phyloP scores from a whole-genome alignment of 2,888 invertebrate genomes.

The Heliothis peltigera region DNA sequence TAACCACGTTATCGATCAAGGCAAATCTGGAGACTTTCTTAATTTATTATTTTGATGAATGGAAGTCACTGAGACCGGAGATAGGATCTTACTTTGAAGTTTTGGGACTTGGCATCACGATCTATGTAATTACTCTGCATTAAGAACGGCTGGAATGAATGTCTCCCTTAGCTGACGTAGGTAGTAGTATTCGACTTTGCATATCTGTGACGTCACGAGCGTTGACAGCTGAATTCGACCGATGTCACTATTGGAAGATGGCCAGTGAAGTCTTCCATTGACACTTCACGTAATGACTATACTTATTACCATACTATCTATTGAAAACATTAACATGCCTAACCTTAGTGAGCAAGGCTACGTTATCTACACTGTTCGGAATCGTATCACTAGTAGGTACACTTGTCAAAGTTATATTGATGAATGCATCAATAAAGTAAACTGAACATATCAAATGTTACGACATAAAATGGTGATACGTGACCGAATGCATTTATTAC shows the following conservation, averaged over 20 bases:
- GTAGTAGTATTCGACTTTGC: neutral
- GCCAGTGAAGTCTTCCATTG: slow-evolving; percentile 12
- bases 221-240: neutral
- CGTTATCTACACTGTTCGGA: neutral
- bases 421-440: slow-evolving; percentile 25
- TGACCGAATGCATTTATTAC: slow-evolving; percentile 66
- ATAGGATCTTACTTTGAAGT: slow-evolving; percentile 55
- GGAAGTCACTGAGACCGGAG: slow-evolving; percentile 37
- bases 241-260: neutral
- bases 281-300: neutral
- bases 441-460: slow-evolving; percentile 25
- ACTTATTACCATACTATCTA: slow-evolving; percentile 7
- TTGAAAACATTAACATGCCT: neutral
- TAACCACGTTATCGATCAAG: slow-evolving; percentile 48
- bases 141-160: neutral
- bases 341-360: neutral
- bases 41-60: slow-evolving; percentile 61
- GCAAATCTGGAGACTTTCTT: slow-evolving; percentile 39
- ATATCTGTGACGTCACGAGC: neutral
- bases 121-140: slow-evolving; percentile 34
- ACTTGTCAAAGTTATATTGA: slow-evolving; percentile 1
- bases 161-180: neutral
- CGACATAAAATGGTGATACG: slow-evolving; percentile 46
- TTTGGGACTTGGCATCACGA: slow-evolving; percentile 28
- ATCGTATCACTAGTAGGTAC: slow-evolving; percentile 9